Evolutionary conservation across 2,113 vertebrate species (phyloP), one percentile per base, ranked within the genome.

Genomic region (Rhynchopsitta pachyrhyncha): DNA sequence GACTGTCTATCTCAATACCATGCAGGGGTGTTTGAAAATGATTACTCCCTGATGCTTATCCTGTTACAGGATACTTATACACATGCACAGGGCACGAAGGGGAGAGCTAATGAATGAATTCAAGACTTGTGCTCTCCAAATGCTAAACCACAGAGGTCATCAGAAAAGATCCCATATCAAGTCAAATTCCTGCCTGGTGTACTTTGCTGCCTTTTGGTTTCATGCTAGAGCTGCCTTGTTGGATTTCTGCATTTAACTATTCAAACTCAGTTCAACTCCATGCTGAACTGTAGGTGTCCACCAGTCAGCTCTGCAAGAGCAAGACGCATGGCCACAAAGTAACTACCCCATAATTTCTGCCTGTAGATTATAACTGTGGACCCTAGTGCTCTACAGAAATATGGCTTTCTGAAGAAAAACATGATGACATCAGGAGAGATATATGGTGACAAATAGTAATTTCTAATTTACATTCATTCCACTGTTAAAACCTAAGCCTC

Each of bases 41-140:
- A 96, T 97, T 86, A 84, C 52, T 95, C 91, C 90, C 92, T 82
- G 94, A 92, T 92, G 95, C 71, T 97, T 97, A 93, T 97, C 90
- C 97, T 96, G 90, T 95, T 97, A 94, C 94, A 95, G 86, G 80
- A 96, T 95, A 52, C 76, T 92, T 77, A 93, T 27, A 90, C 55
- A 80, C 73, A 93, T 69, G 63, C 90, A 67, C 0, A 2, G 68
- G 73, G 93, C 88, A 90, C 29, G n/a, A 75, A 92, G 24, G 52
- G 60, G 42, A 92, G 50, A 85, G 52, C 41, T 55, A 79, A 91
- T 4, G 31, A 70, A 94, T 82, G 53, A 89, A 93, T 82, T 79
- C 91, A 71, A 80, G 63, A 67, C 9, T 89, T 35, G 35, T 66
- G 81, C 60, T 70, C 50, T 94, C 60, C 50, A 71, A 69, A 9